phyloP scores from a whole-genome alignment of 1,140 invertebrate genomes.

The Zaprionus vittiger region DNA sequence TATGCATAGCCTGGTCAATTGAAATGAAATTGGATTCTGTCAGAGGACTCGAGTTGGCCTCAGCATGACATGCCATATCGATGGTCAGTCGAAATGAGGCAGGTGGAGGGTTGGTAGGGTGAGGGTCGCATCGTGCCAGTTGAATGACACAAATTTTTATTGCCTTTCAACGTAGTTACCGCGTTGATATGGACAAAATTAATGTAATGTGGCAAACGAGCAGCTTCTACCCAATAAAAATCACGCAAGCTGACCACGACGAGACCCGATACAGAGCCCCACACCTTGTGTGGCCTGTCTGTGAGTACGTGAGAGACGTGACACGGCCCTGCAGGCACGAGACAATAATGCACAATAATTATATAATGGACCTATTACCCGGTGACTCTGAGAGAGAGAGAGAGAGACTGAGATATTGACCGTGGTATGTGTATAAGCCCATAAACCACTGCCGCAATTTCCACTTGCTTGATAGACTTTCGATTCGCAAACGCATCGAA shows the following conservation, averaged over 20 bases:
- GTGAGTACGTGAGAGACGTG: conserved; percentile 5
- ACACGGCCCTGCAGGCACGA: conserved; percentile 31
- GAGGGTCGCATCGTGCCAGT: conserved; percentile 23
- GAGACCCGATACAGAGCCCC: not conserved
- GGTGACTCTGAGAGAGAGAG: not conserved
- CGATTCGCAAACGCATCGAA: conserved; percentile 61
- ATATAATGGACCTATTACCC: conserved; percentile 78
- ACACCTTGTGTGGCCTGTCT: not conserved
- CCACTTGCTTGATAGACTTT: conserved; percentile 63
- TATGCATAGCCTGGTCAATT: conserved; percentile 80
- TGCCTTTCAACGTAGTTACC: conserved; percentile 60
- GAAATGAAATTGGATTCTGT: conserved; percentile 82
- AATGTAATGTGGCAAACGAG: conserved; percentile 53
- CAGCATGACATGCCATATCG: conserved; percentile 54
- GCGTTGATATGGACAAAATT: conserved; percentile 42
- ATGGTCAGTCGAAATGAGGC: conserved; percentile 32
- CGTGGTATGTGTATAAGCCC: conserved; percentile 50
- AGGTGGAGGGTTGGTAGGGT: not conserved
- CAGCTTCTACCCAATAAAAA: conserved; percentile 41
- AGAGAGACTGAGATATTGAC: conserved; percentile 56
- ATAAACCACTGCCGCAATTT: conserved; percentile 57
- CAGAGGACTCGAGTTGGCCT: conserved; percentile 5
- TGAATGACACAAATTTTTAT: conserved; percentile 80
- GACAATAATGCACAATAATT: conserved; percentile 79
- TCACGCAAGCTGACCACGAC: conserved; percentile 35